Conservation (phyloP, 2,888 invertebrate genomes). For the Gnatocerus cornutus region DNA sequence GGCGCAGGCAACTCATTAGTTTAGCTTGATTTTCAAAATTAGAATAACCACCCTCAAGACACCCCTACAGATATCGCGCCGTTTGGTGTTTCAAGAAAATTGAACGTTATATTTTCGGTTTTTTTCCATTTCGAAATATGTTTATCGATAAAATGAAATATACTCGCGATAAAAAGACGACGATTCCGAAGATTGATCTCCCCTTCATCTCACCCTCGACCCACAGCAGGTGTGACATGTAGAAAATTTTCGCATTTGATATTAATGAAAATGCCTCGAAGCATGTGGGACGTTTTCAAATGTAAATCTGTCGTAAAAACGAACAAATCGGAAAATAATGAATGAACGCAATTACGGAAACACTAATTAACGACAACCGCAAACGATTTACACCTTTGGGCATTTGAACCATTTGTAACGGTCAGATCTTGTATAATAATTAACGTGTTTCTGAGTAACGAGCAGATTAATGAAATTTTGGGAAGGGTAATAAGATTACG, state of each 20-base stretch:
- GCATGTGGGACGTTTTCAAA: slow-evolving; percentile 17
- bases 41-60: too few relatives aligned
- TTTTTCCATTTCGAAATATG: background rate
- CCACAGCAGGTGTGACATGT: slow-evolving; percentile 18
- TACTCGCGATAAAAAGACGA: slow-evolving; percentile 13
- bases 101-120: background rate
- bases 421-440: slow-evolving; percentile 20
- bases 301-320: background rate
- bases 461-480: slow-evolving; percentile 37
- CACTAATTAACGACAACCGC: slow-evolving; percentile 32
- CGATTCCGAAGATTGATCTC: slow-evolving; percentile 22
- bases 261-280: slow-evolving; percentile 23
- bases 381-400: slow-evolving; percentile 35
- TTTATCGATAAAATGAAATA: background rate
- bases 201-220: slow-evolving; percentile 1
- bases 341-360: slow-evolving; percentile 15
- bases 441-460: slow-evolving; percentile 18
- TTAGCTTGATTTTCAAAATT: background rate
- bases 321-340: slow-evolving; percentile 11
- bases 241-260: slow-evolving; percentile 10
- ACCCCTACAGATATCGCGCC: too few relatives aligned
- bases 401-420: slow-evolving; percentile 14
- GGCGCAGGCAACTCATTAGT: too few relatives aligned
- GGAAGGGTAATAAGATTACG: slow-evolving; percentile 36
- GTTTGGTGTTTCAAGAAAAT: slow-evolving; percentile 1